Percentiles rank a stretch among this genome's conserved stretches.
Evolutionary conservation across 1,140 invertebrate genomes (phyloP).

Genomic region (Polypedilum pembai): DNA sequence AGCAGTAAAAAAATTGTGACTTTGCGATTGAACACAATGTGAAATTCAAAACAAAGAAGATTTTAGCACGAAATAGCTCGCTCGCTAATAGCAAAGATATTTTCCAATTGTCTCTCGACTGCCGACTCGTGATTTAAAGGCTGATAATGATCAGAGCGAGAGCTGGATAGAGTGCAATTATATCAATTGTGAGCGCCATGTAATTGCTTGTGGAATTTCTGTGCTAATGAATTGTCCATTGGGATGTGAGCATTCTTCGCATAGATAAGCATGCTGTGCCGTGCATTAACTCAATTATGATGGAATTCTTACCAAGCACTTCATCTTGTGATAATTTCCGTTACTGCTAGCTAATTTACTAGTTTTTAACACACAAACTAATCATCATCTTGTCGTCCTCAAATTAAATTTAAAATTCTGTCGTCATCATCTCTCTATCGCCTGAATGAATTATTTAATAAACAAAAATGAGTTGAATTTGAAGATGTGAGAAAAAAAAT

Average conservation of each 20-base stretch:
- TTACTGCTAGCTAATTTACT: conserved; percentile 7
- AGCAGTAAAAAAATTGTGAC: too few species aligned
- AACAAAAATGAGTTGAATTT: neutral
- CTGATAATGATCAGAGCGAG: conserved; percentile 4
- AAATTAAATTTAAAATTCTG: too few species aligned
- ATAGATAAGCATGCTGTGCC: neutral
- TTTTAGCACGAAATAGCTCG: too few species aligned
- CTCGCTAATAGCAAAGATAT: neutral
- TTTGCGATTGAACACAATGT: too few species aligned
- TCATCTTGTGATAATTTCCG: conserved; percentile 14
- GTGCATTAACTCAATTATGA: neutral
- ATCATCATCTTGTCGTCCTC: neutral
- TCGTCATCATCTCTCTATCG: neutral
- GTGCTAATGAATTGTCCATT: conserved; percentile 21
- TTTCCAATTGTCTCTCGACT: neutral
- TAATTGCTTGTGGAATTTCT: conserved; percentile 5
- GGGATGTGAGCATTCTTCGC: neutral
- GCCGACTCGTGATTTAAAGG: neutral
- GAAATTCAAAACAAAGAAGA: too few species aligned
- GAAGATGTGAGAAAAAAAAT: neutral
- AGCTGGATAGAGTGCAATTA: neutral
- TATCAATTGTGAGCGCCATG: conserved; percentile 25
- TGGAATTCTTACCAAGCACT: conserved; percentile 16
- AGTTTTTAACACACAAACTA: neutral
- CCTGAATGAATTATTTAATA: neutral